These are phyloP conservation scores for Pristionchus maxplancki DNA, from an alignment of 2,888 invertebrate species.

Conservation along the genomic window DNA sequence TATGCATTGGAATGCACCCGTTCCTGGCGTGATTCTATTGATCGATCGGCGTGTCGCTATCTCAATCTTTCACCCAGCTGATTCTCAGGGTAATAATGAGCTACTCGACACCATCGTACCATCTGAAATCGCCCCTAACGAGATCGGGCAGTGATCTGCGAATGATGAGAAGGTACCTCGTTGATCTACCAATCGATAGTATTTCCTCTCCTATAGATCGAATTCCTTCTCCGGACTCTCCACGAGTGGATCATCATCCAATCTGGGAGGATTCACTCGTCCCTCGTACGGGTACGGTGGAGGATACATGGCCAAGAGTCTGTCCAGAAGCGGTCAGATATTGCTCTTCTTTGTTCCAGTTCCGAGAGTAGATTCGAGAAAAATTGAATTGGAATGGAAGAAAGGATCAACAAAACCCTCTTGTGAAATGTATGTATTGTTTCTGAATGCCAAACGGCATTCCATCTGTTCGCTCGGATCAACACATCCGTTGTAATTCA, in stretches of 20 bases:
- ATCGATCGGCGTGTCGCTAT: neutral
- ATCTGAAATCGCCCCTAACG: constrained; percentile 73
- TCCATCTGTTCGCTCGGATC: neutral
- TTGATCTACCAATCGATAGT: too few species aligned
- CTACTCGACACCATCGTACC: constrained; percentile 67
- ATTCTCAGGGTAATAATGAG: constrained; percentile 16
- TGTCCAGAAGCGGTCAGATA: constrained; percentile 71
- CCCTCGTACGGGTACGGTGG: constrained; percentile 74
- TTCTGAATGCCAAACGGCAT: neutral
- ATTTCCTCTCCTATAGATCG: constrained; percentile 66
- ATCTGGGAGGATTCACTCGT: constrained; percentile 62
- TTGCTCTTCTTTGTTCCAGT: neutral
- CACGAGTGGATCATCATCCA: constrained; percentile 57
- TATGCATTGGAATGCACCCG: neutral
- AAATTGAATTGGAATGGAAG: neutral
- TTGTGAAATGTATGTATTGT: constrained; percentile 15
- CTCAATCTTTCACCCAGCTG: neutral
- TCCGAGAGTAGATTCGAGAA: neutral
- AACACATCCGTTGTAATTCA: neutral
- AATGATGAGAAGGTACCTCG: constrained; percentile 60
- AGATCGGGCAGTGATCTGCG: constrained; percentile 68
- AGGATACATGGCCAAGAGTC: constrained; percentile 75
- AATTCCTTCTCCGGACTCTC: constrained; percentile 68
- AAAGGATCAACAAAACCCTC: constrained; percentile 51
- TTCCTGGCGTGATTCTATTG: neutral